Percentiles rank a stretch among this genome's conserved stretches.
Conservation (phyloP, 2,113 vertebrate genomes). For the Gobius niger region DNA sequence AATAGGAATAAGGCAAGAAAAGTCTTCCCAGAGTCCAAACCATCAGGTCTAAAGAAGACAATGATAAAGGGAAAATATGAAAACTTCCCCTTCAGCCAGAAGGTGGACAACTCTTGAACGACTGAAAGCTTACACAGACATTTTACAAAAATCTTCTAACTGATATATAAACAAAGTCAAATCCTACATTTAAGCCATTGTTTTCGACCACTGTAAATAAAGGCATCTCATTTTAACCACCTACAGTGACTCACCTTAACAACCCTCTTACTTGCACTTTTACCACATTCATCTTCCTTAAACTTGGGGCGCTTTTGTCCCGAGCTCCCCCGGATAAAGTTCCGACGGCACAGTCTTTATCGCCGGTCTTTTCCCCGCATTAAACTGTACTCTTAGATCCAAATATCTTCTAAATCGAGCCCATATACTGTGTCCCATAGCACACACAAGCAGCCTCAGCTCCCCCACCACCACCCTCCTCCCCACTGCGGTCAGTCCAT, state of each 20-base stretch:
- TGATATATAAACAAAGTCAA: no score
- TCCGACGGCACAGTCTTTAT: neutral
- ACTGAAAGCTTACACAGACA: neutral
- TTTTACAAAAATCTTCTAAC: neutral
- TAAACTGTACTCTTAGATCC: neutral
- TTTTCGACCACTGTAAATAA: no score
- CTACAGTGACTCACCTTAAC: no score
- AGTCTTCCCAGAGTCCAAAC: neutral
- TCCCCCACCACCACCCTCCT: neutral
- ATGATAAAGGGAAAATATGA: no score
- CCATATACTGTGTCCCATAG: slow-evolving; percentile 12
- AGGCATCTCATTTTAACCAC: no score
- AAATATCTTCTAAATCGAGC: neutral
- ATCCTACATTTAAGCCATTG: no score
- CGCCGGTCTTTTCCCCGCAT: neutral
- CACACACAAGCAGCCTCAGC: slow-evolving; percentile 16
- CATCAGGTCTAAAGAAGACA: neutral
- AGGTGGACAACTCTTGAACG: no score
- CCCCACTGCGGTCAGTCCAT: slow-evolving; percentile 37
- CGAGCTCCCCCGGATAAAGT: no score
- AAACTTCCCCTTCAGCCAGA: no score
- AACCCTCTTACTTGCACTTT: no score
- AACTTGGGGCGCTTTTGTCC: no score
- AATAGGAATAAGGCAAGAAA: neutral
- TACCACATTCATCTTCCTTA: no score